phyloP scores from a whole-genome alignment of 2,888 invertebrate genomes.

The Agonopterix arenella region DNA sequence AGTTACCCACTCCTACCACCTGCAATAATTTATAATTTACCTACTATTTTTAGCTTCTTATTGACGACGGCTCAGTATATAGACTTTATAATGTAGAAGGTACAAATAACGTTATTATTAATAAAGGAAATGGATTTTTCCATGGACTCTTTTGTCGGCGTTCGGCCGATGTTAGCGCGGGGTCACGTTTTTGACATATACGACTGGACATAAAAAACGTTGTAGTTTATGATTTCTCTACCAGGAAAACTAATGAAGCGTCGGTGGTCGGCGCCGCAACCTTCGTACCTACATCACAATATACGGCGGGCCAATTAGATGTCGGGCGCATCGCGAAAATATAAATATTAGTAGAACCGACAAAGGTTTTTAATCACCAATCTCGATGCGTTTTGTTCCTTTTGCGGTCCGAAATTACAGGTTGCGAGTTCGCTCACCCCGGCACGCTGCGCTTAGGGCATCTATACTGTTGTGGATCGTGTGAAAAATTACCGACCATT shows the following conservation, averaged over 20 bases:
- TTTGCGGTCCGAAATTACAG: constrained; percentile 77
- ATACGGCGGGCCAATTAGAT: constrained; percentile 71
- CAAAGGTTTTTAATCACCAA: constrained; percentile 77
- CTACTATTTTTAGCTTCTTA: constrained; percentile 51
- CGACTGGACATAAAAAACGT: constrained; percentile 52
- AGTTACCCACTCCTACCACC: constrained; percentile 52
- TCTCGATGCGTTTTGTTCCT: constrained; percentile 68
- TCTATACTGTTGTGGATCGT: constrained; percentile 68
- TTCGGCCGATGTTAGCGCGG: constrained; percentile 18
- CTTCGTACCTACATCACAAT: constrained; percentile 50
- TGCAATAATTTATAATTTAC: constrained; percentile 54
- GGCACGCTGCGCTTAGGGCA: constrained; percentile 68
- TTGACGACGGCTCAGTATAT: constrained; percentile 30
- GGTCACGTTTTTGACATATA: constrained; percentile 60
- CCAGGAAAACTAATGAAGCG: constrained; percentile 71
- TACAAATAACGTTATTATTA: constrained; percentile 17
- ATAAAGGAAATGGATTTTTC: constrained; percentile 47
- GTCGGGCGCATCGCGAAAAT: constrained; percentile 73
- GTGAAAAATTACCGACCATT: constrained; percentile 70
- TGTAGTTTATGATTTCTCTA: constrained; percentile 63
- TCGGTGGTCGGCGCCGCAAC: constrained; percentile 45
- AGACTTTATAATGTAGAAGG: constrained; percentile 11
- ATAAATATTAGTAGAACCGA: constrained; percentile 78
- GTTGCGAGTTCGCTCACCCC: constrained; percentile 73
- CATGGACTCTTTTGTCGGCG: constrained; percentile 43